A percentile compares a stretch with the other conserved stretches of the same genome.
Conservation (phyloP, 2,888 invertebrate species). For the Automeris io region DNA sequence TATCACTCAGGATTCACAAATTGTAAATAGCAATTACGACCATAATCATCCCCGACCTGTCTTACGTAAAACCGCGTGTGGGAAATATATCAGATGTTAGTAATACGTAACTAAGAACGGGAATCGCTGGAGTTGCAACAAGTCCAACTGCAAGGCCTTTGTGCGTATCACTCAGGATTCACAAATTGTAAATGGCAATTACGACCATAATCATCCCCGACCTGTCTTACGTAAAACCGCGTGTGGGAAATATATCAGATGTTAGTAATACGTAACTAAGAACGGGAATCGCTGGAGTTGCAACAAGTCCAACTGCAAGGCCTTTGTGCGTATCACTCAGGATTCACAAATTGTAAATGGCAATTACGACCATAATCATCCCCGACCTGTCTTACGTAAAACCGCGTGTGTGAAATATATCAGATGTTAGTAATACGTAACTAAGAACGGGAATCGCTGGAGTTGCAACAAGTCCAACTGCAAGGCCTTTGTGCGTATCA, state of each 20-base stretch:
- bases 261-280: neutral
- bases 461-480: neutral
- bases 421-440: neutral
- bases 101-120: neutral
- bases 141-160: neutral
- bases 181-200: neutral
- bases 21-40: slow-evolving; percentile 10
- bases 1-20: slow-evolving; percentile 13
- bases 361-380: neutral
- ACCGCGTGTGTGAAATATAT: neutral
- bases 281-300: neutral
- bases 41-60: slow-evolving; percentile 24
- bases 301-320: neutral
- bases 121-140: neutral
- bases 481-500: neutral
- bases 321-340: neutral
- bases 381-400: neutral
- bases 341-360: neutral
- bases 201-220: neutral
- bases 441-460: neutral
- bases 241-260: neutral
- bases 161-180: neutral
- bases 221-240: neutral
- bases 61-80: slow-evolving; percentile 13
- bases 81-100: slow-evolving; percentile 17